These are phyloP conservation scores for Hippocampus abdominalis DNA, from an alignment of 2,113 vertebrate genomes.

Conservation along the genomic window DNA sequence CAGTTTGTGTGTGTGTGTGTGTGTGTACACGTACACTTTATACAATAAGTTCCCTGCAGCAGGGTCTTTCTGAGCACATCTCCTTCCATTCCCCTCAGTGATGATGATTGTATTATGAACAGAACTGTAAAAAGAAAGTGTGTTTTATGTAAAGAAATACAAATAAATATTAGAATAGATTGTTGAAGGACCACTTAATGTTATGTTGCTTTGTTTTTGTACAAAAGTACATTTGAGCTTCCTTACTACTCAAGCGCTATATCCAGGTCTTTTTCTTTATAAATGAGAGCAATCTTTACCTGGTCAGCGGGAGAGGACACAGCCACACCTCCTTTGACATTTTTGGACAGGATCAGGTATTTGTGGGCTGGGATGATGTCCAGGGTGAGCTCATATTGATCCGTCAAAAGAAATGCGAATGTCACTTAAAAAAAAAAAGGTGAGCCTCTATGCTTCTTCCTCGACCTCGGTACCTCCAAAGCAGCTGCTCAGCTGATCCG, in stretches of 20 bases:
- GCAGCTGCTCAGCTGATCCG: too few species aligned
- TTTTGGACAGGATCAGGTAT: constrained; percentile 35
- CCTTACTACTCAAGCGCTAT: neutral
- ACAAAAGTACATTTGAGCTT: neutral
- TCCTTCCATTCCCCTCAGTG: constrained; percentile 27
- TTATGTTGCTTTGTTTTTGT: neutral
- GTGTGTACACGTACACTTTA: neutral
- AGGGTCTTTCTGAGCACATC: constrained; percentile 44
- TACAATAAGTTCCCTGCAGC: constrained; percentile 21
- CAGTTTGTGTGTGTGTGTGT: constrained; percentile 9
- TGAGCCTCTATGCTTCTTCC: neutral
- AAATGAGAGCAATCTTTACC: neutral
- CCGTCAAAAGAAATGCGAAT: constrained; percentile 22
- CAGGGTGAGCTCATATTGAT: constrained; percentile 49
- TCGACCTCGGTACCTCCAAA: neutral
- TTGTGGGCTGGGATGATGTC: constrained; percentile 44
- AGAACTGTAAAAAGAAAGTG: constrained; percentile 28
- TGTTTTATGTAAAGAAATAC: constrained; percentile 26
- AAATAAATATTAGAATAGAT: constrained; percentile 52
- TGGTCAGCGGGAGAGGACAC: neutral
- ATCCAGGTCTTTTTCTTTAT: neutral
- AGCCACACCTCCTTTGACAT: constrained; percentile 8
- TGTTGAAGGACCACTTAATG: neutral
- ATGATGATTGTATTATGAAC: constrained; percentile 49
- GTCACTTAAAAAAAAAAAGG: neutral